Evolutionary conservation across 2,888 invertebrate genomes (phyloP).

Genomic region (Ptilodon capucinus): DNA sequence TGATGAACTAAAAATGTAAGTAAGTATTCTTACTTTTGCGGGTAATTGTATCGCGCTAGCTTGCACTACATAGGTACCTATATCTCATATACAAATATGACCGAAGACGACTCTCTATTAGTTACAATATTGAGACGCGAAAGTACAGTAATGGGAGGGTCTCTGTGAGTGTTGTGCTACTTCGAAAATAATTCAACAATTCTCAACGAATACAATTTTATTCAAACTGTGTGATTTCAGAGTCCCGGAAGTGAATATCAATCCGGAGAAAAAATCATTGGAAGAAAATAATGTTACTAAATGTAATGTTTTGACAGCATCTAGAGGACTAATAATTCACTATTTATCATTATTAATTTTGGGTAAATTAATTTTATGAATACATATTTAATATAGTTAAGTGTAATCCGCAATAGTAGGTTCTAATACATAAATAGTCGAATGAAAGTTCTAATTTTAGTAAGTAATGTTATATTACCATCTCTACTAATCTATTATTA

Average conservation of each 20-base stretch:
- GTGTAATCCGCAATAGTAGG: background rate
- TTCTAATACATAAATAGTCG: background rate
- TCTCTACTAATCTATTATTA: no score
- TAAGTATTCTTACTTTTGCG: constrained; percentile 48
- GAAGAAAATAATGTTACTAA: constrained; percentile 21
- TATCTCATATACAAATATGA: constrained; percentile 46
- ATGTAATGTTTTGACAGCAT: constrained; percentile 24
- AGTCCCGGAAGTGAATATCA: constrained; percentile 29
- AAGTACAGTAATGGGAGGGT: constrained; percentile 39
- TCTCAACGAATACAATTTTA: background rate
- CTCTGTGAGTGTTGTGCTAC: constrained; percentile 38
- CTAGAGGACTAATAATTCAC: constrained; percentile 31
- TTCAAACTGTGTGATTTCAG: constrained; percentile 26
- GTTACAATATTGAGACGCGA: constrained; percentile 35
- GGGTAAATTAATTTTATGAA: constrained; percentile 37
- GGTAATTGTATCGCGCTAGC: constrained; percentile 23
- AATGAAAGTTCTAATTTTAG: no score
- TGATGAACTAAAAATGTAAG: constrained; percentile 63
- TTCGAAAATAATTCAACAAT: background rate
- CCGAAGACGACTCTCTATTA: constrained; percentile 61
- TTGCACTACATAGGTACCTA: constrained; percentile 18
- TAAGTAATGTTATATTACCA: no score
- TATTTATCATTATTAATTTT: constrained; percentile 37
- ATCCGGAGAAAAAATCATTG: constrained; percentile 29
- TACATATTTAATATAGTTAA: background rate